Conservation (phyloP, 2,888 invertebrate species). For the Leptogaster cylindrica region DNA sequence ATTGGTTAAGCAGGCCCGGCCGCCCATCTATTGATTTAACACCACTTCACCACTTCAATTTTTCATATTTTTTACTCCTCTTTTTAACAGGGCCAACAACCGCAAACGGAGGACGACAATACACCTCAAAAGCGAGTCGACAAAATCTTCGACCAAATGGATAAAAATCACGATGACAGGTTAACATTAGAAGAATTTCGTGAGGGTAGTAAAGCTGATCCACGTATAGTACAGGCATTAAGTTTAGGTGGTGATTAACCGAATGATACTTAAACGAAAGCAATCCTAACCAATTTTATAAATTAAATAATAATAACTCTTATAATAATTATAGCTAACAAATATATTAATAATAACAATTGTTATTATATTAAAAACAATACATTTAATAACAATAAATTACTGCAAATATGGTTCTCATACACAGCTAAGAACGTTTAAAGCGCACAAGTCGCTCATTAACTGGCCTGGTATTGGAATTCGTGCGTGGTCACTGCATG, state of each 20-base stretch:
- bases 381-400: too few relatives aligned
- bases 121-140: slow-evolving; percentile 95
- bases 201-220: slow-evolving; percentile 97
- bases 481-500: too few relatives aligned
- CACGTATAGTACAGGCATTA: slow-evolving; percentile 95
- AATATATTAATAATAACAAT: slow-evolving; percentile 4
- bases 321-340: not conserved
- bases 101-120: slow-evolving; percentile 87
- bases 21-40: not conserved
- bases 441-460: too few relatives aligned
- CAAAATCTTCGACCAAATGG: slow-evolving; percentile 99
- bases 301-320: not conserved
- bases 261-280: slow-evolving; percentile 46
- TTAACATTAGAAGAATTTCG: slow-evolving; percentile 95
- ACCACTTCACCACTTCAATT: not conserved
- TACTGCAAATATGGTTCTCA: slow-evolving; percentile 29
- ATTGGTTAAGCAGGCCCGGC: not conserved
- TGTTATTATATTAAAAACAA: not conserved
- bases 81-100: slow-evolving; percentile 80
- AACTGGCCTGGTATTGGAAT: too few relatives aligned
- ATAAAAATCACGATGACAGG: slow-evolving; percentile 97
- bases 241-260: slow-evolving; percentile 79
- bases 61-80: slow-evolving; percentile 5
- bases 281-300: slow-evolving; percentile 26
- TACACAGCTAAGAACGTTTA: too few relatives aligned